These are phyloP conservation scores for Allygus modestus DNA, from an alignment of 2,888 invertebrate genomes.

Conservation along the genomic window DNA sequence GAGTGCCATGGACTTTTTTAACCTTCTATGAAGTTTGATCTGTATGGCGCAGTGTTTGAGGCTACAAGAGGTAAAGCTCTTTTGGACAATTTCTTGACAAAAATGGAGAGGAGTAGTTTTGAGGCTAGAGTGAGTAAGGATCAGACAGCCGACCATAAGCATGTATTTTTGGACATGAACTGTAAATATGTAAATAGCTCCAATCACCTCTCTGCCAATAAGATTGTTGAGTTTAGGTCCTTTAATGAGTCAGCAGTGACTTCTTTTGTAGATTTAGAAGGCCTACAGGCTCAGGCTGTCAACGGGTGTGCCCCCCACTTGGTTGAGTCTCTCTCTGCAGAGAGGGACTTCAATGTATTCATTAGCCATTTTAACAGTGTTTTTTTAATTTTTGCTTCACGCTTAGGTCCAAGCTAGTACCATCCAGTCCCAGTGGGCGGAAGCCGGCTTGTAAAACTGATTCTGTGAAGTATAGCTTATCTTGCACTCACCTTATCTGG, in stretches of 20 bases:
- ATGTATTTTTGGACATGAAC: too few relatives aligned
- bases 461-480: background rate
- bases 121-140: background rate
- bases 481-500: slow-evolving; percentile 35
- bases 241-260: background rate
- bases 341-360: background rate
- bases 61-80: background rate
- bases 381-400: slow-evolving; percentile 1
- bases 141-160: too few relatives aligned
- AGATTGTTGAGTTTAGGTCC: background rate
- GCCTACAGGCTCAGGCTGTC: background rate
- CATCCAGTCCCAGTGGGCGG: too few relatives aligned
- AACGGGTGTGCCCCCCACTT: background rate
- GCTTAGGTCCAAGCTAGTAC: background rate
- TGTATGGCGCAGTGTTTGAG: background rate
- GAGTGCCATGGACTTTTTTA: background rate
- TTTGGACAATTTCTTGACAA: background rate
- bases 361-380: background rate
- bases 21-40: background rate
- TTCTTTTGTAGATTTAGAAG: background rate
- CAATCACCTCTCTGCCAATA: background rate
- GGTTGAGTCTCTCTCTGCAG: background rate
- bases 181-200: background rate
- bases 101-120: background rate
- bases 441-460: background rate